These are phyloP conservation scores for Anoplopoma fimbria DNA, from an alignment of 2,113 vertebrate genomes.

Conservation along the genomic window DNA sequence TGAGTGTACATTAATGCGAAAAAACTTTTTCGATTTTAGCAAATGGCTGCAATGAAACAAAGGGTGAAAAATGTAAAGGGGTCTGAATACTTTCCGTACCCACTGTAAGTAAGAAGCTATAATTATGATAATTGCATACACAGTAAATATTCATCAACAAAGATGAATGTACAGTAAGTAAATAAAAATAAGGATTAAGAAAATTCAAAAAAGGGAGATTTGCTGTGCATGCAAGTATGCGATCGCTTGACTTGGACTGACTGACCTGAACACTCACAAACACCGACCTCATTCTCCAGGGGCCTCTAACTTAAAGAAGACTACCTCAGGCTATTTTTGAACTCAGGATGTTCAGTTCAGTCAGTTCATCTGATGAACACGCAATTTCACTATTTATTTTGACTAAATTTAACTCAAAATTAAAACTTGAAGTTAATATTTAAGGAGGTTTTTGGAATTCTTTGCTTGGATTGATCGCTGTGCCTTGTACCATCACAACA, in stretches of 20 bases:
- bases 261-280: conserved; percentile 16
- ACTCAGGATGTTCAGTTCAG: neutral
- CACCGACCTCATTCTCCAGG: neutral
- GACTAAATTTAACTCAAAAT: neutral
- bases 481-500: conserved; percentile 4
- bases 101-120: neutral
- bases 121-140: neutral
- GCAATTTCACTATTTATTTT: neutral
- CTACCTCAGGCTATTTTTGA: neutral
- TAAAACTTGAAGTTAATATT: neutral
- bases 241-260: conserved; percentile 14
- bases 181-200: too few relatives aligned
- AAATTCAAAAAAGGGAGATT: neutral
- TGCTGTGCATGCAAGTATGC: neutral
- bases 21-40: too few relatives aligned
- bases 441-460: neutral
- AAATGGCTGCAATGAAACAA: too few relatives aligned
- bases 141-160: neutral
- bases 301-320: neutral
- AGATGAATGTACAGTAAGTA: too few relatives aligned
- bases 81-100: too few relatives aligned
- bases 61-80: too few relatives aligned
- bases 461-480: neutral
- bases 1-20: too few relatives aligned
- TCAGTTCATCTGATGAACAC: neutral